A percentile compares a stretch with the other conserved stretches of the same genome.
phyloP scores from a whole-genome alignment of 1,140 invertebrate species.

The Trichonephila inaurata region DNA sequence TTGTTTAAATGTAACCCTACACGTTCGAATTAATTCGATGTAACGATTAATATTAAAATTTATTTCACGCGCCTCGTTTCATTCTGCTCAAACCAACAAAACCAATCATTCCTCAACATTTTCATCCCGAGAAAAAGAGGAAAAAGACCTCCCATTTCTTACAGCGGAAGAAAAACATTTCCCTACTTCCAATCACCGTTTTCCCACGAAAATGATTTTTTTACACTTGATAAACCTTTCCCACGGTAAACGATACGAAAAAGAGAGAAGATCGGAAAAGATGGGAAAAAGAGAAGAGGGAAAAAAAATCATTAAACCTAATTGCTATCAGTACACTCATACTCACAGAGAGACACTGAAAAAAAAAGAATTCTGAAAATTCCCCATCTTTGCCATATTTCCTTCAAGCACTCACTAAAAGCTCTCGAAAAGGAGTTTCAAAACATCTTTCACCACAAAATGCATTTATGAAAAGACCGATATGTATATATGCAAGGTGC shows the following conservation, averaged over 20 bases:
- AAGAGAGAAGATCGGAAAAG: neutral
- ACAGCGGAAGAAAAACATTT: neutral
- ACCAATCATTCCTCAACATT: neutral
- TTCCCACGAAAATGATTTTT: neutral
- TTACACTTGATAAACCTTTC: neutral
- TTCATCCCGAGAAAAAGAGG: no score
- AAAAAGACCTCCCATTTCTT: neutral
- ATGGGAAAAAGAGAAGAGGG: neutral
- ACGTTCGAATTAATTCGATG: no score
- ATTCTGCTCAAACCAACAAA: neutral
- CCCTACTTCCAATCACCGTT: neutral
- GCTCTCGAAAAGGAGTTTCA: slow-evolving; percentile 6
- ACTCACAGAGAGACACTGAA: neutral
- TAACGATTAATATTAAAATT: no score
- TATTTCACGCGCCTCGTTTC: no score
- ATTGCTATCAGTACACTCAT: slow-evolving; percentile 39
- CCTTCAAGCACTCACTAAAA: neutral
- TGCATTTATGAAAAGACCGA: slow-evolving; percentile 52
- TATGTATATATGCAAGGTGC: neutral
- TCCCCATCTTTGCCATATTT: neutral
- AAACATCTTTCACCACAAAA: slow-evolving; percentile 30
- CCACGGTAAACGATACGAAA: slow-evolving; percentile 16
- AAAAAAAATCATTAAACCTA: slow-evolving; percentile 72
- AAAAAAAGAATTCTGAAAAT: no score
- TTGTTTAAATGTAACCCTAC: no score